Percentiles rank a stretch among this genome's conserved stretches.
Evolutionary conservation across 2,797 vertebrate genomes (phyloP).

Genomic region (Iguana delicatissima): DNA sequence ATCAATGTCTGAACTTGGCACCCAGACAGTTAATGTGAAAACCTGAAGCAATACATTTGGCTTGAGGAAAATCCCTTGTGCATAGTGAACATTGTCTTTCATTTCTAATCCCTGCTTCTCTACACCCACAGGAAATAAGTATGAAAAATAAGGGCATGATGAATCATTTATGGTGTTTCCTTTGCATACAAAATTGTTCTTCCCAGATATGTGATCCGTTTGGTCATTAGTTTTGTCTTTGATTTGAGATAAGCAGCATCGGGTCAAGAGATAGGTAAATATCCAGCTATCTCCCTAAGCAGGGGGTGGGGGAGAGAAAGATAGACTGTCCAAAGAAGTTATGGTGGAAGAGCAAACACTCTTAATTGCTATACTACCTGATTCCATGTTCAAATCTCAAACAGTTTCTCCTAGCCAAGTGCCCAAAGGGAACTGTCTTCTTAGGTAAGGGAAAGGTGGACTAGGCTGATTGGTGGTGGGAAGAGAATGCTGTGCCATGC

Average conservation of each 20-base stretch:
- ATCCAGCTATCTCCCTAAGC: constrained; percentile 7
- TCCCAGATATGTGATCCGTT: constrained; percentile 60
- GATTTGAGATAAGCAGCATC: constrained; percentile 53
- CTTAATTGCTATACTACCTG: constrained; percentile 43
- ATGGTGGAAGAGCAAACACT: constrained; percentile 17
- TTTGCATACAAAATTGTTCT: constrained; percentile 68
- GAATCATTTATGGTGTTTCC: constrained; percentile 71
- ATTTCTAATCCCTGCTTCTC: constrained; percentile 72
- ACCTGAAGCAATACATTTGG: constrained; percentile 63
- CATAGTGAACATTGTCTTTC: constrained; percentile 69
- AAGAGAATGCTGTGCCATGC: too few species aligned
- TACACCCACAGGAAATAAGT: constrained; percentile 75
- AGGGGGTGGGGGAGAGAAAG: neutral
- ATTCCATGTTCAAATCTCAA: constrained; percentile 16
- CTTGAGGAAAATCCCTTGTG: constrained; percentile 66
- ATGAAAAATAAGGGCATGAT: constrained; percentile 62
- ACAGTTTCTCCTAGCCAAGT: constrained; percentile 38
- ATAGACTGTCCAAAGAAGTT: neutral
- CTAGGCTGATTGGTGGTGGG: too few species aligned
- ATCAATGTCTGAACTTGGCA: constrained; percentile 31
- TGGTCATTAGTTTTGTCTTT: constrained; percentile 69
- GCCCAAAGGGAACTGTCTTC: constrained; percentile 26
- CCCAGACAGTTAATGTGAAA: constrained; percentile 55
- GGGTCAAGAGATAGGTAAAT: constrained; percentile 43
- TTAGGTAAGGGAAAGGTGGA: constrained; percentile 37